phyloP scores from a whole-genome alignment of 2,113 vertebrate genomes.

The Oryzias celebensis region DNA sequence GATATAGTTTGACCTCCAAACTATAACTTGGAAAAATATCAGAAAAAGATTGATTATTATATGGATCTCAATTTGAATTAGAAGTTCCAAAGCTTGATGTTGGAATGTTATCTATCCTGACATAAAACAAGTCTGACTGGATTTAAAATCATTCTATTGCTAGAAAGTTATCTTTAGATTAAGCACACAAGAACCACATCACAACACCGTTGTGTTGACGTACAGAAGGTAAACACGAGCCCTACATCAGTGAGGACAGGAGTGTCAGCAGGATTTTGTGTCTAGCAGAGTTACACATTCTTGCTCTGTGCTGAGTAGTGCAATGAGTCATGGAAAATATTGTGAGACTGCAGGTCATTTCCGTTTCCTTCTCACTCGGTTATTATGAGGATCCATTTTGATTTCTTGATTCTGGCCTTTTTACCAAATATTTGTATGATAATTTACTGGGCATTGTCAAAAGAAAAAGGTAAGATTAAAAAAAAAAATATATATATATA shows the following conservation, averaged over 20 bases:
- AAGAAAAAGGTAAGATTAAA: not conserved
- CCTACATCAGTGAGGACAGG: not conserved
- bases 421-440: not conserved
- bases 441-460: not conserved
- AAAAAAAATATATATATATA: too few relatives aligned
- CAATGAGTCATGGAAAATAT: conserved; percentile 8
- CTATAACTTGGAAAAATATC: too few relatives aligned
- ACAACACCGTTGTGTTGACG: not conserved
- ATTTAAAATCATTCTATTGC: too few relatives aligned
- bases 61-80: too few relatives aligned
- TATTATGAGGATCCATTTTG: not conserved
- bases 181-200: not conserved
- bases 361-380: conserved; percentile 1
- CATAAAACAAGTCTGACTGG: too few relatives aligned
- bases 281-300: not conserved
- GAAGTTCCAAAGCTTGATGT: too few relatives aligned
- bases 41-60: too few relatives aligned
- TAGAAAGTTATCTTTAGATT: not conserved
- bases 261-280: not conserved
- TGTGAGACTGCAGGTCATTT: conserved; percentile 9
- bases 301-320: not conserved
- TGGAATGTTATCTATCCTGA: too few relatives aligned
- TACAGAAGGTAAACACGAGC: not conserved
- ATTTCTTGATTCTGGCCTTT: not conserved
- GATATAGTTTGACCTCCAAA: too few relatives aligned